Evolutionary conservation across 92 coral and sea anemone species (phyloP).

Genomic region (Epizoanthus scotinus): DNA sequence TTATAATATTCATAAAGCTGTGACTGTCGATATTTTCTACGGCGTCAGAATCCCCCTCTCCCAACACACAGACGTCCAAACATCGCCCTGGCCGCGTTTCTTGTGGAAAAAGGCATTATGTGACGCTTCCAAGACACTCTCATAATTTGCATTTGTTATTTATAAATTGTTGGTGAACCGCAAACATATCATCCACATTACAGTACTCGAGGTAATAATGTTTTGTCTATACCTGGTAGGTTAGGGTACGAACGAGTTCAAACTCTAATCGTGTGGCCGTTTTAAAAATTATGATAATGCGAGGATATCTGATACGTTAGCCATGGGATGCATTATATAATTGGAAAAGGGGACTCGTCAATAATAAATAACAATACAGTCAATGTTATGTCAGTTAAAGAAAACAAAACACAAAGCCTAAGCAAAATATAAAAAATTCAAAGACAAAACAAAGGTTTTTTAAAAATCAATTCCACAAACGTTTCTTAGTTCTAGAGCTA

Average conservation of each 20-base stretch:
- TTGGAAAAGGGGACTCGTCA: background rate
- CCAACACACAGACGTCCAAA: no score
- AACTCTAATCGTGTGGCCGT: no score
- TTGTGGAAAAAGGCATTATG: no score
- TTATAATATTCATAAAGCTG: no score
- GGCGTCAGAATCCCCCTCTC: no score
- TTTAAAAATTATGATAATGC: no score
- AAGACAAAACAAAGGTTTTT: background rate
- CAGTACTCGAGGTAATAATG: background rate
- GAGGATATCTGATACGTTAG: no score
- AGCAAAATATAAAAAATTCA: background rate
- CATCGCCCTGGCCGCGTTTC: no score
- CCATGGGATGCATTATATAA: no score
- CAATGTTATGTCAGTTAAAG: constrained; percentile 5
- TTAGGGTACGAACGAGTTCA: background rate
- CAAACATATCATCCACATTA: background rate
- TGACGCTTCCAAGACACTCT: background rate
- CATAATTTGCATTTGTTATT: background rate
- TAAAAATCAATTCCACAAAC: background rate
- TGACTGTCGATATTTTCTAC: no score
- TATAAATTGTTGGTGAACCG: background rate
- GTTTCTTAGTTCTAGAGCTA: background rate
- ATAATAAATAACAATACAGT: background rate
- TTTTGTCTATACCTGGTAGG: constrained; percentile 1
- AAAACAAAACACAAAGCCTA: background rate